These are phyloP conservation scores for Andrena praecox DNA, from an alignment of 2,888 invertebrate genomes.

Conservation along the genomic window DNA sequence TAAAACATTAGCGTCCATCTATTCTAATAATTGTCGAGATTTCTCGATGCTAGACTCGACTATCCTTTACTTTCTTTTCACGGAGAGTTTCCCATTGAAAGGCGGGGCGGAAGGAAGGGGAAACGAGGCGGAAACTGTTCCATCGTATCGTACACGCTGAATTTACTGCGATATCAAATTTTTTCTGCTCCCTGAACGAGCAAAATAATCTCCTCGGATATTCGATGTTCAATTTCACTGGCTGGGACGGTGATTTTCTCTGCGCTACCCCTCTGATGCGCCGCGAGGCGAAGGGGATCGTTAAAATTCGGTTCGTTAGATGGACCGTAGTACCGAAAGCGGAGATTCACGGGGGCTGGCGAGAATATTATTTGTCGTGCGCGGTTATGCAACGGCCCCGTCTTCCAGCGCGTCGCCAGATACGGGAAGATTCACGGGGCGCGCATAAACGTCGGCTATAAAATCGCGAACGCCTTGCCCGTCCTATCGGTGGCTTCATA, in stretches of 20 bases:
- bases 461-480: not conserved
- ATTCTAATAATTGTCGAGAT: not conserved
- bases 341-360: not conserved
- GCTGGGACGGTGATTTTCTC: not conserved
- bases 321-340: not conserved
- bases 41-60: conserved; percentile 13
- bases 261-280: not conserved
- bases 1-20: too few species aligned
- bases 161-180: conserved; percentile 31
- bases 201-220: conserved; percentile 2
- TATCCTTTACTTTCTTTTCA: conserved; percentile 12
- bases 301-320: not conserved
- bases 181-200: not conserved
- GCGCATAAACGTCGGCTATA: conserved; percentile 15
- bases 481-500: conserved; percentile 19
- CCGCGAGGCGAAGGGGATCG: not conserved
- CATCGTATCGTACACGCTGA: conserved; percentile 20
- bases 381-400: not conserved
- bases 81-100: not conserved
- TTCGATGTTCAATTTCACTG: conserved; percentile 17
- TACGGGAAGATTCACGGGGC: conserved; percentile 6
- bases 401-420: not conserved
- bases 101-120: not conserved
- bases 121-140: conserved; percentile 28
- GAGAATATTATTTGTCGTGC: conserved; percentile 24